Conservation (phyloP, 2,113 vertebrate genomes). For the Pluvialis apricaria region DNA sequence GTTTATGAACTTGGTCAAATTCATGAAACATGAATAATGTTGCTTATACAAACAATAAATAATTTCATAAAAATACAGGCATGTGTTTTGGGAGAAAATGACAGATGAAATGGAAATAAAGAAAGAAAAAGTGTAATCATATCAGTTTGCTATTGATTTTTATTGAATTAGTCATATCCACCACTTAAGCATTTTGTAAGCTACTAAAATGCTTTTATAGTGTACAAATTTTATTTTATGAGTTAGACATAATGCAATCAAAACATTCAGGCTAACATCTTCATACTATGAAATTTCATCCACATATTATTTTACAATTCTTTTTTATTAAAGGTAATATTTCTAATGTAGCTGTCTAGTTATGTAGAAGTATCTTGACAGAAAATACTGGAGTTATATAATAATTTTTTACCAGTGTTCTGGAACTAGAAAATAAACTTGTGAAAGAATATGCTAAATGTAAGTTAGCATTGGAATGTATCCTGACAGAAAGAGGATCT, state of each 20-base stretch:
- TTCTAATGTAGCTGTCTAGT: not conserved
- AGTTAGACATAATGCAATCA: constrained; percentile 83
- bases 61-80: not conserved
- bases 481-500: not conserved
- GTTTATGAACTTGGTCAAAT: not conserved
- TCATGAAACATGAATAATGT: not conserved
- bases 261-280: constrained; percentile 78
- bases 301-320: constrained; percentile 51
- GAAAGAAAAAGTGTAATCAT: constrained; percentile 74
- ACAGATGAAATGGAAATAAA: constrained; percentile 8
- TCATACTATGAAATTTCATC: constrained; percentile 79
- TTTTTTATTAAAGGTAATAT: not conserved
- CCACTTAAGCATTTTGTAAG: constrained; percentile 86
- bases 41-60: not conserved
- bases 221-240: constrained; percentile 87
- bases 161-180: constrained; percentile 83
- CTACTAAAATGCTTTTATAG: constrained; percentile 82
- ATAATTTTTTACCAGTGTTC: not conserved
- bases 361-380: not conserved
- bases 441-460: not conserved
- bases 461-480: not conserved
- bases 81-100: constrained; percentile 25
- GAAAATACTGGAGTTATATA: not conserved
- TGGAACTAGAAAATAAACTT: not conserved
- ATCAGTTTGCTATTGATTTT: constrained; percentile 81